Conservation (phyloP, 1,140 invertebrate species). For the Bombyx mandarina region DNA sequence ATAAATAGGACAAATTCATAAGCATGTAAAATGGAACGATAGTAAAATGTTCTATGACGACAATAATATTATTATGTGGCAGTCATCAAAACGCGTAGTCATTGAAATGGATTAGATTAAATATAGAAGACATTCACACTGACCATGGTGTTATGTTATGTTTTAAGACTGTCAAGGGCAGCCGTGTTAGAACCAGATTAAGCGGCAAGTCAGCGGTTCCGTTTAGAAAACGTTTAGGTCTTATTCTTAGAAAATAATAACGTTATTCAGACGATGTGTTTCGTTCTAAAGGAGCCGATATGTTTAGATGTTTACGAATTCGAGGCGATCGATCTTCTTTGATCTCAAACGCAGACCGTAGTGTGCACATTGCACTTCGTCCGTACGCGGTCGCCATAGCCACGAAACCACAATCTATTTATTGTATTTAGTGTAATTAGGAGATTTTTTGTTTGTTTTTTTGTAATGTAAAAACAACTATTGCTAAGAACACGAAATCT, state of each 20-base stretch:
- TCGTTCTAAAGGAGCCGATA: conserved; percentile 14
- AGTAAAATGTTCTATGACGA: too few relatives aligned
- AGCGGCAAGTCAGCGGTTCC: too few relatives aligned
- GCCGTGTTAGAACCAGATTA: conserved; percentile 16
- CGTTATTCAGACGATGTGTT: conserved; percentile 11
- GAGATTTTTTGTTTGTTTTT: too few relatives aligned
- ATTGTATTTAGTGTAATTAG: too few relatives aligned
- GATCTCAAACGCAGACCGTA: conserved; percentile 6
- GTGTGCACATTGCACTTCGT: conserved; percentile 3
- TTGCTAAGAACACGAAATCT: too few relatives aligned
- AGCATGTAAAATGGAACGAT: too few relatives aligned
- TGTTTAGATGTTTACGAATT: conserved; percentile 16
- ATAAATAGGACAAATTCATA: too few relatives aligned
- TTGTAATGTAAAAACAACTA: too few relatives aligned
- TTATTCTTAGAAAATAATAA: conserved; percentile 8
- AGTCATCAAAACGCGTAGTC: not conserved
- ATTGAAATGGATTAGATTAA: conserved; percentile 11
- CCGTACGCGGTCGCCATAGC: not conserved
- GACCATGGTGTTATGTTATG: conserved; percentile 37
- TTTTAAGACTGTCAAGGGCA: conserved; percentile 34
- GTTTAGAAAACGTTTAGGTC: conserved; percentile 1
- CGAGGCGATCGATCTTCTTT: conserved; percentile 16
- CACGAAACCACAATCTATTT: too few relatives aligned
- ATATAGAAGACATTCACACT: conserved; percentile 43
- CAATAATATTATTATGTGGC: too few relatives aligned